Evolutionary conservation across 2,888 invertebrate genomes (phyloP), one percentile per base, ranked within the genome.

Genomic region (Hirtodrosophila trivittata): DNA sequence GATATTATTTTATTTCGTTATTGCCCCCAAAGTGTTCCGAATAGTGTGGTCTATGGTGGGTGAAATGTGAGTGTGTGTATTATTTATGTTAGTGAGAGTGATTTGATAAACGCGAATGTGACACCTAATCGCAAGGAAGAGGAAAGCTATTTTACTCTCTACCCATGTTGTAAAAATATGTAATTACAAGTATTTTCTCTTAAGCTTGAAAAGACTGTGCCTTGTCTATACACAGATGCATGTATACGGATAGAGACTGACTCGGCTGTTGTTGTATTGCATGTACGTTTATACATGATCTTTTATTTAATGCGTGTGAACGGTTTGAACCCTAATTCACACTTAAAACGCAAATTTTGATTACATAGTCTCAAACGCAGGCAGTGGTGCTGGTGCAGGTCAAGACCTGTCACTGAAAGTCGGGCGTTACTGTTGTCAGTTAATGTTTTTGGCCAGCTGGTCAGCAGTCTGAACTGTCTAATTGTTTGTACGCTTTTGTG

Each of bases 401-500:
- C n/a, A n/a, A n/a, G 45, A 14, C 21, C 50, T 50, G 57, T 16
- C 35, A 10, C 10, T 66, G 45, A 41, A 52, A 38, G 12, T 47
- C 37, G 21, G 43, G n/a, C 45, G 62, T 55, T 38, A 13, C 41
- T 63, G 63, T 60, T 56, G 64, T 66, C 73, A 58, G 43, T 59
- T 46, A 39, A 52, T 49, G 63, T 49, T 43, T 56, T 49, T 57
- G 58, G 39, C 30, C 58, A 50, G 60, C 42, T 65, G 78, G 78
- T 57, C 76, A 72, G 57, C 71, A 56, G 59, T 49, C 66, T 35
- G 67, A 78, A 59, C 70, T 59, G 58, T 77, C 66, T 72, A 66
- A 77, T 80, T 77, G 77, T 77, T 77, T 64, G 58, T 28, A 55
- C 77, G 52, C 47, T 68, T 72, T 76, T 69, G 75, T 74, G 62